Conservation (phyloP, 2,888 invertebrate species). For the Polydrusus cervinus region DNA sequence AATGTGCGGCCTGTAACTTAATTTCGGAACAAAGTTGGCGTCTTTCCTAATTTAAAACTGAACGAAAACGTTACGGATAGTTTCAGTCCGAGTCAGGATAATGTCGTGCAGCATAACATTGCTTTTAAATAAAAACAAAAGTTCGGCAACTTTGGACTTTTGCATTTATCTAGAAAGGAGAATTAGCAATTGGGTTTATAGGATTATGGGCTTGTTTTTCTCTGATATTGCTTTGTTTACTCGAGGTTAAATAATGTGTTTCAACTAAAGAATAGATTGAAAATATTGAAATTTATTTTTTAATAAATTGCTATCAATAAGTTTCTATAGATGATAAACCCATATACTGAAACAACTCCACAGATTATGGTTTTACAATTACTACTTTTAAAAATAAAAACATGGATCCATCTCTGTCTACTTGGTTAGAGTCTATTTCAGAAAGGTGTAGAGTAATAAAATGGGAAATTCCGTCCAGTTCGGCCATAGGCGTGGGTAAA, state of each 20-base stretch:
- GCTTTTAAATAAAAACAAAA: slow-evolving; percentile 49
- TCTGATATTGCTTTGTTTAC: slow-evolving; percentile 23
- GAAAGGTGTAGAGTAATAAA: too few relatives aligned
- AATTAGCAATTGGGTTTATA: slow-evolving; percentile 36
- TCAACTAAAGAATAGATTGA: not conserved
- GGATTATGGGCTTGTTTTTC: slow-evolving; percentile 38
- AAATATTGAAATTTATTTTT: too few relatives aligned
- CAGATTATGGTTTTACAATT: too few relatives aligned
- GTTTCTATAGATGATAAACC: too few relatives aligned
- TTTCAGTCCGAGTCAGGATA: slow-evolving; percentile 41
- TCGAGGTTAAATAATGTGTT: not conserved
- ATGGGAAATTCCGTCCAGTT: too few relatives aligned
- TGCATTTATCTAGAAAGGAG: slow-evolving; percentile 25
- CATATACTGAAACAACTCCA: too few relatives aligned
- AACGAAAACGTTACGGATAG: slow-evolving; percentile 45
- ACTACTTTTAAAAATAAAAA: too few relatives aligned
- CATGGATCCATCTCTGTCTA: too few relatives aligned
- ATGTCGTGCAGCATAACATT: slow-evolving; percentile 44
- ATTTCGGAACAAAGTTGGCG: slow-evolving; percentile 49
- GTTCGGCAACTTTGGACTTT: slow-evolving; percentile 41
- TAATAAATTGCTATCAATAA: too few relatives aligned
- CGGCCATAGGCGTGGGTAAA: too few relatives aligned
- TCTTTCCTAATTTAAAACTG: slow-evolving; percentile 49
- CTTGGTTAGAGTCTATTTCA: too few relatives aligned
- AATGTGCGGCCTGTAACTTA: slow-evolving; percentile 37